A percentile compares a stretch with the other conserved stretches of the same genome.
These are phyloP conservation scores for Horisme vitalbata DNA, from an alignment of 2,888 invertebrate genomes.

Conservation along the genomic window DNA sequence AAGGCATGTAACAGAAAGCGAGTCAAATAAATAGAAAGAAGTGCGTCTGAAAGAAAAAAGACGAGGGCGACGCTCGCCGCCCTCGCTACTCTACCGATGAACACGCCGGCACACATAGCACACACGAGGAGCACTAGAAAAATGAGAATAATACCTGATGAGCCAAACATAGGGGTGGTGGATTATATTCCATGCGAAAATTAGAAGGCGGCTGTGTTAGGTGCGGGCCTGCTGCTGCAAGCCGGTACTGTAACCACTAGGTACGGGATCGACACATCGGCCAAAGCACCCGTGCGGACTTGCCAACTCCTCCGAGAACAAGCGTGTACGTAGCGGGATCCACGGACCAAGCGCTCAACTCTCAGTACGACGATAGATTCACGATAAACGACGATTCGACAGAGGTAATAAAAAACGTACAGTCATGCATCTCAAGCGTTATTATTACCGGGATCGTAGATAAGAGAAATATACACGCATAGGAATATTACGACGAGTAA, in stretches of 20 bases:
- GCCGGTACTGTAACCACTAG: constrained; percentile 74
- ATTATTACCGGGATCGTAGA: constrained; percentile 91
- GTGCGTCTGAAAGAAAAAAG: constrained; percentile 71
- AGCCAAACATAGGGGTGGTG: constrained; percentile 82
- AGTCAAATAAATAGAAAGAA: constrained; percentile 76
- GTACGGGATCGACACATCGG: constrained; percentile 75
- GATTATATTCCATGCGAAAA: constrained; percentile 82
- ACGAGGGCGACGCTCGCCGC: constrained; percentile 62
- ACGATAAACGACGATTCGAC: constrained; percentile 76
- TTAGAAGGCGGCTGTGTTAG: constrained; percentile 81
- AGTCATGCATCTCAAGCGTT: constrained; percentile 94
- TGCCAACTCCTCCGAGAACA: constrained; percentile 75
- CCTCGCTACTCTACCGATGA: constrained; percentile 67
- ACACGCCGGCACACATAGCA: constrained; percentile 76
- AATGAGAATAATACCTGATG: constrained; percentile 81
- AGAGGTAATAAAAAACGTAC: constrained; percentile 88
- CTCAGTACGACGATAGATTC: constrained; percentile 75
- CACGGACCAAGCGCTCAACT: constrained; percentile 79
- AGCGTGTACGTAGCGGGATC: constrained; percentile 82
- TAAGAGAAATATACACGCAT: constrained; percentile 83
- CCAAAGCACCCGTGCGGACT: constrained; percentile 79
- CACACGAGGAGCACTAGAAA: constrained; percentile 78
- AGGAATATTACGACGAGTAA: constrained; percentile 78
- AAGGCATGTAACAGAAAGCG: constrained; percentile 84
- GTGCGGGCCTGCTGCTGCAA: constrained; percentile 78